Evolutionary conservation across 1,140 invertebrate species (phyloP), one percentile per base, ranked within the genome.

Genomic region (Drosophila cardini): DNA sequence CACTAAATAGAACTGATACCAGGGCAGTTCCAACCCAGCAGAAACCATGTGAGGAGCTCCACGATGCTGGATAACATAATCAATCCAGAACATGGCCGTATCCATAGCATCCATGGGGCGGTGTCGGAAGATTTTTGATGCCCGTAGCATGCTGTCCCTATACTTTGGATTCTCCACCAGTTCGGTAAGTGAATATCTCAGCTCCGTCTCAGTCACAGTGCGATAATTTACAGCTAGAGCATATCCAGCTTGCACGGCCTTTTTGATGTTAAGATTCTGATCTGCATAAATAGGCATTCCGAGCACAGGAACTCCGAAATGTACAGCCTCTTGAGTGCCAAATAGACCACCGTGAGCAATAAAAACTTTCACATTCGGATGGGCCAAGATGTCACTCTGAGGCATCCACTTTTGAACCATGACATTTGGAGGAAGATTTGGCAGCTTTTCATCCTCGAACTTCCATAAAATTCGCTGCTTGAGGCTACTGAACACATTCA

Each of bases 391-490:
- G 80, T 95, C 94, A 10, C 92, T 92, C 75, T 96, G 95, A 0
- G 95, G 95, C 43, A 95, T 76, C 95, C 95, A 96, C 21, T 93
- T 93, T 3, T 92, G 81, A 9, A 94, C 89, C 62, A 93, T 93
- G 0, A 96, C 93, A 79, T 96, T 95, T 1, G 93, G 68, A 0
- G 94, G 93, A 10, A 92, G 85, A 72, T 91, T 91, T 4, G 92
- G 84, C 38, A 94, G 70, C 0, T 83, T 90, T 1, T 92, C 92
- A 16, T 93, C 92, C 74, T 95, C 94, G 72, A 93, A 94, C 83
- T 95, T 95, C 94, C 94, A 95, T 4, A 95, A 52, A 4, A 95
- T 90, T 38, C 93, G 93, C 65, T 95, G 94, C 4, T 93, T 94
- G 4, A 95, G 16, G 11, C 71, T 68, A 1, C 72, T 78, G 67